Evolutionary conservation across 2,888 invertebrate genomes (phyloP), one percentile per base, ranked within the genome.

Genomic region (Oscheius myriophilus): DNA sequence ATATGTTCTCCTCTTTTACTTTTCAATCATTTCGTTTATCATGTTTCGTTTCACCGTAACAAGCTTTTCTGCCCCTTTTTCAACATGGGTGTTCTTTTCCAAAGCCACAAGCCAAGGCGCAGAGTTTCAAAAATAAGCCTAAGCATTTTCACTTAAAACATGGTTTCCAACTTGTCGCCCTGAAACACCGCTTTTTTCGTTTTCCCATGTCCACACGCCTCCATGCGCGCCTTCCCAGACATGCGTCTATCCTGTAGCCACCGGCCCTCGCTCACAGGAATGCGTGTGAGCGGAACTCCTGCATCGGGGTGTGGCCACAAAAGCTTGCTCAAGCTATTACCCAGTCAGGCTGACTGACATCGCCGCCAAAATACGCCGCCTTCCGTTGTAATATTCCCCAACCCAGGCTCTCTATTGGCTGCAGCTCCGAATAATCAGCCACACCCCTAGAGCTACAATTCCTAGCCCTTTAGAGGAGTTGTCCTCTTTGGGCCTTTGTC

Each of bases 341-440:
- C 61, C 61, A 61, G 61, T 61, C 61, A 61, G 61, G 46, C 61
- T 61, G 61, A 61, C 61, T 61, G 61, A 61, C 61, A 61, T 61
- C 49, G 45, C 61, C 61, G 61, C 45, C 61, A 61, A 61, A 61
- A 61, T 61, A 61, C 49, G 25, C 61, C 61, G 61, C 61, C 61
- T 49, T 61, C 61, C 61, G 61, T 49, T 59, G 59, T 59, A 59
- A 59, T 59, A 59, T 45, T 45, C 46, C 46, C 49, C 61, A 61
- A 57, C 46, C 49, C 46, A 45, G 26, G 49, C 42, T 49, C 49
- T 49, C 49, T 21, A 49, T 61, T 45, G 61, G 25, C 26, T 25
- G 46, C 51, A 51, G 23, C 25, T 51, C 51, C 54, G 21, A 2
- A 46, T 18, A 46, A 46, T 18, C 49, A 46, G 18, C 21, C 21